These are phyloP conservation scores for Mus spicilegus DNA, from an alignment of 2,113 vertebrate species.

Conservation along the genomic window DNA sequence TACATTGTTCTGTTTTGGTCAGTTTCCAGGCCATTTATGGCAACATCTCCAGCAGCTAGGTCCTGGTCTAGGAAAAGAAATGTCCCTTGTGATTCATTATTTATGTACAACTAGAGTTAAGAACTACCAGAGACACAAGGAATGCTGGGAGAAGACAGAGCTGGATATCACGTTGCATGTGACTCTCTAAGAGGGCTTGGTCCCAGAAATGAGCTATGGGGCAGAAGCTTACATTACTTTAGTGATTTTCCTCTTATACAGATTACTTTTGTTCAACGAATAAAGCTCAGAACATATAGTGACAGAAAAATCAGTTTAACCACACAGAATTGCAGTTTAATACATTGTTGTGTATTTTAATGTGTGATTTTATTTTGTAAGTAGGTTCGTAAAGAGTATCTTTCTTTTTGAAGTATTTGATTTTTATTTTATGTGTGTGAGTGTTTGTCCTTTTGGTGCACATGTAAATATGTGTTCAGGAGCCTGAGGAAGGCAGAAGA, in stretches of 20 bases:
- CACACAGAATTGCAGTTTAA: background rate
- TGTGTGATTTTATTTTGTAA: background rate
- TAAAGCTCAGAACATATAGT: background rate
- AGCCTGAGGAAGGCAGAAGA: background rate
- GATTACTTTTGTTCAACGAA: background rate
- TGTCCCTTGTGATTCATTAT: background rate
- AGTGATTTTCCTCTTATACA: background rate
- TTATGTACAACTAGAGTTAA: background rate
- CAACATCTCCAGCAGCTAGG: background rate
- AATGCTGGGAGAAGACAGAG: background rate
- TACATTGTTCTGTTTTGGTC: background rate
- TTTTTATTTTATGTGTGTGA: background rate
- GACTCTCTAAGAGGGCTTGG: background rate
- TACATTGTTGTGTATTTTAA: slow-evolving; percentile 15
- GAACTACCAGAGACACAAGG: background rate
- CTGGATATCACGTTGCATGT: background rate
- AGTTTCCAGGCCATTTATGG: background rate
- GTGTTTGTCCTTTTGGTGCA: background rate
- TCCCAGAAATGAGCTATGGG: background rate
- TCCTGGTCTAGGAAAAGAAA: background rate
- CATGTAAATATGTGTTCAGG: background rate
- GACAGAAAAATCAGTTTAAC: background rate
- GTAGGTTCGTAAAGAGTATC: background rate
- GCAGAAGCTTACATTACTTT: background rate
- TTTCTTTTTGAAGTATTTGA: background rate